Evolutionary conservation across 2,888 invertebrate species (phyloP).

Genomic region (Platycheirus rosarum): DNA sequence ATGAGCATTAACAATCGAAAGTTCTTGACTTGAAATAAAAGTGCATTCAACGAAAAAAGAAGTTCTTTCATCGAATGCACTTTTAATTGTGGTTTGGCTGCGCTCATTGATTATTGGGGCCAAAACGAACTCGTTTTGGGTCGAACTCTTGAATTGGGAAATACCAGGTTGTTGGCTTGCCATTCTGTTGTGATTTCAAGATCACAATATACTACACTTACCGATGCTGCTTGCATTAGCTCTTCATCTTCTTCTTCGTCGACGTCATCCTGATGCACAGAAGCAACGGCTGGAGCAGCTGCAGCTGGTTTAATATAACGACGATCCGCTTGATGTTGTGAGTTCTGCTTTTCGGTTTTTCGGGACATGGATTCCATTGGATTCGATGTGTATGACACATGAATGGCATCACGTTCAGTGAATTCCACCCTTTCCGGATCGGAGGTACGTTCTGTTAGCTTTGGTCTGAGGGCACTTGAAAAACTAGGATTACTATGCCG

Average conservation of each 20-base stretch:
- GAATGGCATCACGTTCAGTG: conserved; percentile 80
- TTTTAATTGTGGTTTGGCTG: conserved; percentile 55
- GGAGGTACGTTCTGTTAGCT: conserved; percentile 54
- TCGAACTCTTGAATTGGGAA: conserved; percentile 18
- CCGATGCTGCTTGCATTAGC: conserved; percentile 77
- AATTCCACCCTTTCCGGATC: conserved; percentile 81
- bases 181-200: conserved; percentile 6
- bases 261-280: conserved; percentile 4
- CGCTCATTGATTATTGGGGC: conserved; percentile 59
- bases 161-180: not conserved
- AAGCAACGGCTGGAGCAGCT: not conserved
- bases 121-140: conserved; percentile 48
- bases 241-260: conserved; percentile 78
- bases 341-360: conserved; percentile 47
- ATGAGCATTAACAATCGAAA: conserved; percentile 67
- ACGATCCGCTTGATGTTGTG: conserved; percentile 39
- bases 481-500: conserved; percentile 55
- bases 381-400: conserved; percentile 78
- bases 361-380: conserved; percentile 75
- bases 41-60: conserved; percentile 19
- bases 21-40: conserved; percentile 38
- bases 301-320: conserved; percentile 41
- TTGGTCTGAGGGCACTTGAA: conserved; percentile 50
- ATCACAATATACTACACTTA: conserved; percentile 72
- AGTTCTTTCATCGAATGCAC: conserved; percentile 42